These are phyloP conservation scores for Drosophila conformis DNA, from an alignment of 2,888 invertebrate genomes.

Conservation along the genomic window DNA sequence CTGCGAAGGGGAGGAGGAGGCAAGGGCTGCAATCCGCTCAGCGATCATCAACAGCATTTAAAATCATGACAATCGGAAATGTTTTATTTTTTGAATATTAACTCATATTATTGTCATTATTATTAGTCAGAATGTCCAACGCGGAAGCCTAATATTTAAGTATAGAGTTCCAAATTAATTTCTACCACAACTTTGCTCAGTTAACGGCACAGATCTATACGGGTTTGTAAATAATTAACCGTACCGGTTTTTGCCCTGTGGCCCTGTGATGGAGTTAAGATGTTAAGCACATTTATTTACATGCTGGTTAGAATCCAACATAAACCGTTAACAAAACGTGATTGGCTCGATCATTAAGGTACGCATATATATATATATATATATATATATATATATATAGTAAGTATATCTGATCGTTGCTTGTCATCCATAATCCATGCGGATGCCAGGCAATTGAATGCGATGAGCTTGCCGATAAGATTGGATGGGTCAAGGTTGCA, in stretches of 20 bases:
- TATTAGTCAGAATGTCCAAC: neutral
- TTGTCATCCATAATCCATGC: conserved; percentile 42
- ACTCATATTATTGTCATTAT: neutral
- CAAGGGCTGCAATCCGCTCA: neutral
- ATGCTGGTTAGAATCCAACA: conserved; percentile 49
- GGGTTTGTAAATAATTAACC: conserved; percentile 8
- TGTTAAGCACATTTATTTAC: conserved; percentile 60
- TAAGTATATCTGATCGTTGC: conserved; percentile 15
- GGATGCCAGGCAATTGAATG: conserved; percentile 45
- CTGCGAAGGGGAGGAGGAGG: neutral
- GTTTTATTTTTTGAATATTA: neutral
- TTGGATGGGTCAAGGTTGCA: conserved; percentile 54
- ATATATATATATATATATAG: neutral
- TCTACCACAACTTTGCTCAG: neutral
- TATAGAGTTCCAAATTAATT: neutral
- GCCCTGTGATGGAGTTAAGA: conserved; percentile 21
- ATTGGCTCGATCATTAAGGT: conserved; percentile 62
- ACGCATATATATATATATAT: conserved; percentile 4
- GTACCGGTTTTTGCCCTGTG: conserved; percentile 9
- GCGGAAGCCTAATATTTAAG: neutral
- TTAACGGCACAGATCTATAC: conserved; percentile 17
- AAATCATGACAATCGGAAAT: neutral
- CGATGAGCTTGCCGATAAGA: conserved; percentile 46
- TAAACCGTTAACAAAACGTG: conserved; percentile 73
- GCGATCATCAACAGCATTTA: neutral